Evolutionary conservation across 23 tunicate genomes (phyloP).

Genomic region (Oikopleura vanhoeffeni): DNA sequence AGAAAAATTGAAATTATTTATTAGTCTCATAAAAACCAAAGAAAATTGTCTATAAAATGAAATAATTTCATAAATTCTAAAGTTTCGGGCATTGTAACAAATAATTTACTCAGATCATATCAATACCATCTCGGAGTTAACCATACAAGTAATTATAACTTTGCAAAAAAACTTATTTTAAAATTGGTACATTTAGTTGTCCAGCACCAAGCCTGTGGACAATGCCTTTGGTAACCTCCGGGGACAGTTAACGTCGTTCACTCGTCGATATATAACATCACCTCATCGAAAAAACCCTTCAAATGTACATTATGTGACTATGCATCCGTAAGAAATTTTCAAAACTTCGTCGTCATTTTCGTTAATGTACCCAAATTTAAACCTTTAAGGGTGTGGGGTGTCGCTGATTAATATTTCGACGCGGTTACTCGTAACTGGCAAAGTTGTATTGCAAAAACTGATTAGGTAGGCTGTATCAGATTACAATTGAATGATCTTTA

Average conservation of each 20-base stretch:
- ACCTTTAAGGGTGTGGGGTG: no score
- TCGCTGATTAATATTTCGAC: no score
- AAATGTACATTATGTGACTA: slow-evolving; percentile 91
- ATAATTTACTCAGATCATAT: slow-evolving; percentile 87
- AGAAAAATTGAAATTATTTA: no score
- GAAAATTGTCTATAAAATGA: no score
- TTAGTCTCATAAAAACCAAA: no score
- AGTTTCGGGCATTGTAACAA: slow-evolving; percentile 66
- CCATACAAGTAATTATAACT: slow-evolving; percentile 38
- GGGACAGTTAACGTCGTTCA: slow-evolving; percentile 83
- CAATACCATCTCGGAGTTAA: slow-evolving; percentile 52
- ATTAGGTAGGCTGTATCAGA: no score
- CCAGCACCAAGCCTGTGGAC: slow-evolving; percentile 38
- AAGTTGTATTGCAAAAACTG: no score
- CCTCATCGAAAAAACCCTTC: slow-evolving; percentile 97
- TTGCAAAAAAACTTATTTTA: neutral
- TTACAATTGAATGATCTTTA: no score
- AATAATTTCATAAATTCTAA: neutral
- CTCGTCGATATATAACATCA: slow-evolving; percentile 72
- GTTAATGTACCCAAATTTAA: slow-evolving; percentile 16
- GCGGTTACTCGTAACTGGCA: no score
- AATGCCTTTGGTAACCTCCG: slow-evolving; percentile 97
- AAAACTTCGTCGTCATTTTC: slow-evolving; percentile 84
- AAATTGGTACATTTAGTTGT: slow-evolving; percentile 17
- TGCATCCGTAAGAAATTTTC: slow-evolving; percentile 93